Percentiles rank a stretch among this genome's conserved stretches.
phyloP scores from a whole-genome alignment of 2,888 invertebrate species.

The Acholoe squamosa region DNA sequence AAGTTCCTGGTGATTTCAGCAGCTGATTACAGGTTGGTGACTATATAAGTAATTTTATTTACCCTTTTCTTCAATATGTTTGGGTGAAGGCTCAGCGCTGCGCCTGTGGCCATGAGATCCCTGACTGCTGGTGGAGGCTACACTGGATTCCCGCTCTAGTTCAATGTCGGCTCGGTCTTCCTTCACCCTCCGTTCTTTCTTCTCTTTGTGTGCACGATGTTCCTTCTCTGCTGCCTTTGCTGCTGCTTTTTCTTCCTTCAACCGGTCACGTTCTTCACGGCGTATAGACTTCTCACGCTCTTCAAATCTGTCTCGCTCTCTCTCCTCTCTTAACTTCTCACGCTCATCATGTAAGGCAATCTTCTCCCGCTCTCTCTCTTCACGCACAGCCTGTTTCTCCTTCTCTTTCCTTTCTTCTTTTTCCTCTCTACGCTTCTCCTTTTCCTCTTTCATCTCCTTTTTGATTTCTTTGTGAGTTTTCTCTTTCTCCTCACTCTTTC shows the following conservation, averaged over 20 bases:
- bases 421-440: slow-evolving; percentile 54
- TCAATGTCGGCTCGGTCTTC: slow-evolving; percentile 44
- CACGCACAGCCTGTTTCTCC: slow-evolving; percentile 7
- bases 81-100: slow-evolving; percentile 77
- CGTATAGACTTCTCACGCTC: slow-evolving; percentile 62
- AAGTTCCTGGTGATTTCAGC: too few species aligned
- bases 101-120: slow-evolving; percentile 70
- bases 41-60: background rate
- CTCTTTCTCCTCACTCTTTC: slow-evolving; percentile 14
- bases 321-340: slow-evolving; percentile 3
- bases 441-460: slow-evolving; percentile 49
- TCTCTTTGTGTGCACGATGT: slow-evolving; percentile 66
- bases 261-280: slow-evolving; percentile 64
- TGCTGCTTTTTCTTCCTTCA: slow-evolving; percentile 63
- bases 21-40: too few species aligned
- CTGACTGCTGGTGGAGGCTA: slow-evolving; percentile 65
- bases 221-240: slow-evolving; percentile 65
- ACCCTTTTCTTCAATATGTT: slow-evolving; percentile 79
- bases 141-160: slow-evolving; percentile 67
- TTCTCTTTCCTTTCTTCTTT: slow-evolving; percentile 60
- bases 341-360: slow-evolving; percentile 58
- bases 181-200: slow-evolving; percentile 65
- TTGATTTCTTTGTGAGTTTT: slow-evolving; percentile 29
- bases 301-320: slow-evolving; percentile 49
- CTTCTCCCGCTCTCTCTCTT: slow-evolving; percentile 56